Conservation (phyloP, 2,113 vertebrate genomes). For the Chloropsis cyanopogon region DNA sequence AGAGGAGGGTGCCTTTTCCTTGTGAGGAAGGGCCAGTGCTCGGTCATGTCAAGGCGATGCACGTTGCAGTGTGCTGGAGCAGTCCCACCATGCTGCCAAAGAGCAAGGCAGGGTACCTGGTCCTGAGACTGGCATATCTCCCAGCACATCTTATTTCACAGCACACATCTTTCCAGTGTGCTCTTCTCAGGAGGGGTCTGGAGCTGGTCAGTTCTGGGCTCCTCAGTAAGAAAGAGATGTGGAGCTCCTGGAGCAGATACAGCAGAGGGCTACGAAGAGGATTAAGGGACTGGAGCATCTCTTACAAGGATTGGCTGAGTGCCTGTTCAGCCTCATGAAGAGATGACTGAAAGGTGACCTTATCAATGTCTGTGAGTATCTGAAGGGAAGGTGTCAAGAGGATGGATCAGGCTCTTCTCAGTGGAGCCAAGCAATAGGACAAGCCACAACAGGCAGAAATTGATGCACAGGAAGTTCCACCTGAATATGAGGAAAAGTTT, state of each 20-base stretch:
- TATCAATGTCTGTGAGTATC: neutral
- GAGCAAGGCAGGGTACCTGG: neutral
- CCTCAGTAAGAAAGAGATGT: rapidly evolving
- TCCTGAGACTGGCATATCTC: neutral
- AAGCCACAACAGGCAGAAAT: neutral
- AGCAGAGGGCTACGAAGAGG: neutral
- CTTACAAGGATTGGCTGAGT: neutral
- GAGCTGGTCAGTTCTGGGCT: neutral
- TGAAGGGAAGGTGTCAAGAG: neutral
- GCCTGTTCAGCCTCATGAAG: neutral
- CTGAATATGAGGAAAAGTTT: neutral
- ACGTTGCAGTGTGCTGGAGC: rapidly evolving
- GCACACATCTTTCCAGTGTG: neutral
- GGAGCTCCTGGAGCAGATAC: neutral
- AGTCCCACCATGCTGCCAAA: neutral
- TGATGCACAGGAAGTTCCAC: neutral
- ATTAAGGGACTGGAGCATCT: neutral
- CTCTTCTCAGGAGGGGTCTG: neutral
- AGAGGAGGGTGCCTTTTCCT: neutral
- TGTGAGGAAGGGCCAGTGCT: neutral
- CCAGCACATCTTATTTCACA: neutral
- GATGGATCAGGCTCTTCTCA: neutral
- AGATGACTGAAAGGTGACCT: neutral
- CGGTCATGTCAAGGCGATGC: rapidly evolving
- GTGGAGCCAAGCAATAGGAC: neutral